Percentiles rank a stretch among this genome's conserved stretches.
These are phyloP conservation scores for Micrastur ruficollis DNA, from an alignment of 2,797 vertebrate species.

Conservation along the genomic window DNA sequence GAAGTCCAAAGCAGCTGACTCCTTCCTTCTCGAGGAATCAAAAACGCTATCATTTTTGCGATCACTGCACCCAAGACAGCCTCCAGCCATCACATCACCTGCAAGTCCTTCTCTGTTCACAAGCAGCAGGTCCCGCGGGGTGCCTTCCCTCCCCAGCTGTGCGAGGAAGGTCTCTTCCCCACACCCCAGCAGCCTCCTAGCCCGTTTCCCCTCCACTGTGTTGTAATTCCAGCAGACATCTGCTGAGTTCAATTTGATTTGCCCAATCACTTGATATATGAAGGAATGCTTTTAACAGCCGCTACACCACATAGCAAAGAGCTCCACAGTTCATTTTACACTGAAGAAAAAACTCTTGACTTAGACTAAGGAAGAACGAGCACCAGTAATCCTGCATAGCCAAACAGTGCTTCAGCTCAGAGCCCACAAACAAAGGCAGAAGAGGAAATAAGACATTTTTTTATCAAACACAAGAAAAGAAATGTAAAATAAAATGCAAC, in stretches of 20 bases:
- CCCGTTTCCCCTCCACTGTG: neutral
- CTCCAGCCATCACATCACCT: neutral
- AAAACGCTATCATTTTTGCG: neutral
- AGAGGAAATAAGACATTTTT: neutral
- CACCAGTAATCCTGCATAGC: accelerated
- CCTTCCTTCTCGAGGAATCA: neutral
- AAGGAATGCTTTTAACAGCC: neutral
- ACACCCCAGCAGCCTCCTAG: neutral
- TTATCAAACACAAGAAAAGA: neutral
- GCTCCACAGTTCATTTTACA: neutral
- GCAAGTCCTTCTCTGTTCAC: too few species aligned
- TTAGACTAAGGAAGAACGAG: accelerated
- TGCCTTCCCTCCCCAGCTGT: neutral
- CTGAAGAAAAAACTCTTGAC: neutral
- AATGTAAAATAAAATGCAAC: neutral
- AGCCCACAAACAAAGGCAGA: neutral
- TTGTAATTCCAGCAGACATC: too few species aligned
- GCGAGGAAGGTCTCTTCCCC: neutral
- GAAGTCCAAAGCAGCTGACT: neutral
- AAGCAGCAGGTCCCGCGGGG: neutral
- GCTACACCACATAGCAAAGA: neutral
- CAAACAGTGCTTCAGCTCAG: neutral
- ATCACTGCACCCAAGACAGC: neutral
- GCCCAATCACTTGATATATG: accelerated
- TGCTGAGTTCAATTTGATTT: neutral